These are phyloP conservation scores for Anoplopoma fimbria DNA, from an alignment of 2,113 vertebrate species.

Conservation along the genomic window DNA sequence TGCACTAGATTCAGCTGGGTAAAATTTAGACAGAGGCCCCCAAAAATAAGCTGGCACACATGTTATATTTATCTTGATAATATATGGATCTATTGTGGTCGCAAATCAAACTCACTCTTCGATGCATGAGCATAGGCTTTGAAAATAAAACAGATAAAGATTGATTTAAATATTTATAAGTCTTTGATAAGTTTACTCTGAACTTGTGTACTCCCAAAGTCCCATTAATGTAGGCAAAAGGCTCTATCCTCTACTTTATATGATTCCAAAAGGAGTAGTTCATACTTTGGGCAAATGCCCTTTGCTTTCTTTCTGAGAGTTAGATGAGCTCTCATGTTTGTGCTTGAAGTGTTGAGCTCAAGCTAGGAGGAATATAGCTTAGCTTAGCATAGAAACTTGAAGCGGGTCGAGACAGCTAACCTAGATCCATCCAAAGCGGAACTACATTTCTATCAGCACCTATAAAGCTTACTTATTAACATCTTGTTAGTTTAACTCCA, in stretches of 20 bases:
- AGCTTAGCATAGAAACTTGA: slow-evolving; percentile 13
- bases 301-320: background rate
- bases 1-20: slow-evolving; percentile 53
- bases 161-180: slow-evolving; percentile 26
- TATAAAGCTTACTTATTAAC: background rate
- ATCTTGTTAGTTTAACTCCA: background rate
- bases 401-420: background rate
- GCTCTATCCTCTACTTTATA: background rate
- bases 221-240: background rate
- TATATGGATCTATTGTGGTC: slow-evolving; percentile 42
- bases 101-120: slow-evolving; percentile 43
- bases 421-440: background rate
- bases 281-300: background rate
- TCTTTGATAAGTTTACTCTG: slow-evolving; percentile 23
- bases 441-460: background rate
- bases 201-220: slow-evolving; percentile 19
- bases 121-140: background rate
- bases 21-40: slow-evolving; percentile 61
- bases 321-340: background rate
- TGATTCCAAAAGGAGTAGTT: background rate
- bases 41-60: slow-evolving; percentile 66
- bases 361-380: background rate
- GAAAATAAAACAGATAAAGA: slow-evolving; percentile 6
- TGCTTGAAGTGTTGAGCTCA: slow-evolving; percentile 4
- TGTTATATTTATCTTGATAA: slow-evolving; percentile 70